These are phyloP conservation scores for Mellilla xanthometata DNA, from an alignment of 2,888 invertebrate species.

Conservation along the genomic window DNA sequence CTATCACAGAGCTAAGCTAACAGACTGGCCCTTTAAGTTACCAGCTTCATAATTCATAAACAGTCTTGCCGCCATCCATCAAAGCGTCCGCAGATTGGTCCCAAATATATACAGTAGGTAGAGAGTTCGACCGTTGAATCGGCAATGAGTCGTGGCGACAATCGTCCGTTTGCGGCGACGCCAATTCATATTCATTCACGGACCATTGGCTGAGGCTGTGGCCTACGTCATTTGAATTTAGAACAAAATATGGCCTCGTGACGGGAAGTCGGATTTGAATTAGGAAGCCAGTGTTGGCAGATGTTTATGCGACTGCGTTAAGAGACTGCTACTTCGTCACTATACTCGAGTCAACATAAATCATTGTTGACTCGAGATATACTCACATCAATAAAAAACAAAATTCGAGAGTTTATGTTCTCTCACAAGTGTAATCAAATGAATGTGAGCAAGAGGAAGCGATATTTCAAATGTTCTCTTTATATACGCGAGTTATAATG, in stretches of 20 bases:
- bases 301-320: neutral
- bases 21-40: neutral
- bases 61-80: conserved; percentile 15
- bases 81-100: conserved; percentile 41
- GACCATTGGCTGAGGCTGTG: conserved; percentile 38
- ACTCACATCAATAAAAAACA: too few species aligned
- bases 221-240: conserved; percentile 14
- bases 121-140: conserved; percentile 54
- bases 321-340: too few species aligned
- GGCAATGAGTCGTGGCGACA: conserved; percentile 70
- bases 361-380: too few species aligned
- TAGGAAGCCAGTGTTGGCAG: neutral
- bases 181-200: conserved; percentile 66
- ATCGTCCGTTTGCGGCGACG: conserved; percentile 73
- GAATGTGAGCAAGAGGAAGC: too few species aligned
- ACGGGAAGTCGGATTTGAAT: conserved; percentile 1
- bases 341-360: too few species aligned
- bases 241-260: conserved; percentile 8
- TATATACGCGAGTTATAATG: too few species aligned
- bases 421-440: too few species aligned
- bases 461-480: too few species aligned
- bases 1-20: too few species aligned
- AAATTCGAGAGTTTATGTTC: too few species aligned
- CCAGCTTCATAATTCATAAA: conserved; percentile 7
- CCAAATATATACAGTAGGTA: conserved; percentile 51